Evolutionary conservation across 2,888 invertebrate species (phyloP).

Genomic region (Perdita meconis): DNA sequence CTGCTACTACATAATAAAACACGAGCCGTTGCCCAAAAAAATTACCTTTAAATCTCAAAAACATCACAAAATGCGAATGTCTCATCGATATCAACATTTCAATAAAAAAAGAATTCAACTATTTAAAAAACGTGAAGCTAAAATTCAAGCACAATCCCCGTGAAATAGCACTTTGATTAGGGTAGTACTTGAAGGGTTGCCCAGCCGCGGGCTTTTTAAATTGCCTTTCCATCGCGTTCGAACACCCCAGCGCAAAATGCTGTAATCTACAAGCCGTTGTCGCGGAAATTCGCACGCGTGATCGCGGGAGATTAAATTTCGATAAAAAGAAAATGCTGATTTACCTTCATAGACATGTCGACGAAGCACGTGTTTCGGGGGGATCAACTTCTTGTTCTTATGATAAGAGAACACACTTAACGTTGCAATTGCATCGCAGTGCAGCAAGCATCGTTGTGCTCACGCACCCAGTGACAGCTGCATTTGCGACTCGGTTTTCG

Average conservation of each 20-base stretch:
- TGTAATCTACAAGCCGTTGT: constrained; percentile 31
- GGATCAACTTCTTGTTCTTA: constrained; percentile 27
- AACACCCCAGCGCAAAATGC: neutral
- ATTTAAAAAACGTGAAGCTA: neutral
- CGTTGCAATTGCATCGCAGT: constrained; percentile 48
- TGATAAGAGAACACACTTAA: constrained; percentile 25
- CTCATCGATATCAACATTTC: neutral
- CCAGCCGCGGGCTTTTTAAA: neutral
- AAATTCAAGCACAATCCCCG: neutral
- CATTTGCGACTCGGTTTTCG: constrained; percentile 28
- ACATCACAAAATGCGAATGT: neutral
- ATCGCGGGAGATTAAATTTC: constrained; percentile 4
- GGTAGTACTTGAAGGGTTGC: neutral
- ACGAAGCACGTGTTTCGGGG: constrained; percentile 24
- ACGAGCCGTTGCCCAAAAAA: too few relatives aligned
- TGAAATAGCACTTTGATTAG: neutral
- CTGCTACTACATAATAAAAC: neutral
- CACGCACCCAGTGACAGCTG: constrained; percentile 41
- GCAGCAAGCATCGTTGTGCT: constrained; percentile 45
- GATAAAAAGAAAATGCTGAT: constrained; percentile 24
- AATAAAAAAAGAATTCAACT: neutral
- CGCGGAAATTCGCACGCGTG: neutral
- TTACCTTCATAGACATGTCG: constrained; percentile 74
- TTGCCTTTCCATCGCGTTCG: neutral
- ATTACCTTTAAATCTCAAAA: too few relatives aligned